Evolutionary conservation across 2,888 invertebrate genomes (phyloP).

Genomic region (Epirrhoe tristata): DNA sequence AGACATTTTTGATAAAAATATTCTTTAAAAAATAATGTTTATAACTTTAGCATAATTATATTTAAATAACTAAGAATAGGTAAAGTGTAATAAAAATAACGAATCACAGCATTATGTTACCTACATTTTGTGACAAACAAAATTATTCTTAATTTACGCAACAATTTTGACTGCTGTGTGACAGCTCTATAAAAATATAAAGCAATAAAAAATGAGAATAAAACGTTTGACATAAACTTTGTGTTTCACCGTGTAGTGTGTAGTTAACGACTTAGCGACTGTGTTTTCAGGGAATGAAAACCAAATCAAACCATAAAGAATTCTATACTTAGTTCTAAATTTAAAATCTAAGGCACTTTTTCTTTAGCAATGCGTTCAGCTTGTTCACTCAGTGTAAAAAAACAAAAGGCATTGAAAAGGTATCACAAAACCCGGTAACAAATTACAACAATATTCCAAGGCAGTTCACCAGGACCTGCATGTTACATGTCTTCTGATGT

Average conservation of each 20-base stretch:
- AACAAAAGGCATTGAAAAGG: slow-evolving; percentile 4
- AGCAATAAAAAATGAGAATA: not conserved
- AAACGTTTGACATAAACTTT: no score
- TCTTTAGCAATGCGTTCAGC: not conserved
- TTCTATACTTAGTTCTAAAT: not conserved
- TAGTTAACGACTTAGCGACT: no score
- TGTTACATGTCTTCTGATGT: slow-evolving; percentile 14
- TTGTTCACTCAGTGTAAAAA: not conserved
- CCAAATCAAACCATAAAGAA: not conserved
- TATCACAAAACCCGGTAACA: slow-evolving; percentile 13
- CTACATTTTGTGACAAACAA: no score
- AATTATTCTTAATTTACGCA: no score
- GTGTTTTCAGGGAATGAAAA: not conserved
- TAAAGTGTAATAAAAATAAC: no score
- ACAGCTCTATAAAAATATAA: not conserved
- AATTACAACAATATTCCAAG: not conserved
- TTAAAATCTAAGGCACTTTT: not conserved
- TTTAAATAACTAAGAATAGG: no score
- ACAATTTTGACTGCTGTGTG: no score
- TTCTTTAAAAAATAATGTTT: no score
- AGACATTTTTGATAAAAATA: no score
- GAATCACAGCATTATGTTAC: no score
- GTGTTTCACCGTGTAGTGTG: no score
- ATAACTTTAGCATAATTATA: no score
- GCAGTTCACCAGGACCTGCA: not conserved